These are phyloP conservation scores for Erpobdella octoculata DNA, from an alignment of 2,888 invertebrate genomes.

Conservation along the genomic window DNA sequence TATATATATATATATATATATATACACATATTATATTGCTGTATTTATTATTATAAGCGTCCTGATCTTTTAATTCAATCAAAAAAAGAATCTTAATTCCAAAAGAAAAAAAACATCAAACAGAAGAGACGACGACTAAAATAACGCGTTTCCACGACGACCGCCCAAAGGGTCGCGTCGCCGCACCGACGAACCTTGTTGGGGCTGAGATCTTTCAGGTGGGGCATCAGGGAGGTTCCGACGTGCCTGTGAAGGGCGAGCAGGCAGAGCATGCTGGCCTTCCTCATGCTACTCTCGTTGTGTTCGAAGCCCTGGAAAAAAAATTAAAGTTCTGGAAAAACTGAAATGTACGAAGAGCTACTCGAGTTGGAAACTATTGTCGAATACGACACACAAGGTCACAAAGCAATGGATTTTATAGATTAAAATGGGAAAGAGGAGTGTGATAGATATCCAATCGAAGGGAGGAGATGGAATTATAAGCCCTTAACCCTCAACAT, in stretches of 20 bases:
- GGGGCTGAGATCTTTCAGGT: conserved; percentile 71
- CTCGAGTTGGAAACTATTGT: not conserved
- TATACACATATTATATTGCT: too few species aligned
- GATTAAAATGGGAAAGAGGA: not conserved
- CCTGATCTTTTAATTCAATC: too few species aligned
- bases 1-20: too few species aligned
- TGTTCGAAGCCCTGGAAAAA: conserved; percentile 88
- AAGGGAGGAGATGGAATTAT: not conserved
- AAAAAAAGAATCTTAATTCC: too few species aligned
- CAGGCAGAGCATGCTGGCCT: conserved; percentile 93
- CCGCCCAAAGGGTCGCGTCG: not conserved
- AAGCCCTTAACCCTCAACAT: not conserved
- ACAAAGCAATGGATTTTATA: not conserved
- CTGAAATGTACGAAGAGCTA: not conserved
- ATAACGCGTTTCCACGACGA: not conserved
- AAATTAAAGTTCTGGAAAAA: not conserved
- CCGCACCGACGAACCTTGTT: conserved; percentile 77
- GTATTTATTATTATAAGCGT: too few species aligned
- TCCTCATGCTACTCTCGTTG: conserved; percentile 80
- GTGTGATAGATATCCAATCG: not conserved
- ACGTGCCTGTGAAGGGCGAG: conserved; percentile 82
- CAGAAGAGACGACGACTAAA: not conserved
- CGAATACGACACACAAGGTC: not conserved
- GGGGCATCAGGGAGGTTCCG: conserved; percentile 71
- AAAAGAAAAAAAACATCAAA: not conserved